Evolutionary conservation across 2,888 invertebrate species (phyloP), one percentile per base, ranked within the genome.

Genomic region (Acanthosoma haemorrhoidale): DNA sequence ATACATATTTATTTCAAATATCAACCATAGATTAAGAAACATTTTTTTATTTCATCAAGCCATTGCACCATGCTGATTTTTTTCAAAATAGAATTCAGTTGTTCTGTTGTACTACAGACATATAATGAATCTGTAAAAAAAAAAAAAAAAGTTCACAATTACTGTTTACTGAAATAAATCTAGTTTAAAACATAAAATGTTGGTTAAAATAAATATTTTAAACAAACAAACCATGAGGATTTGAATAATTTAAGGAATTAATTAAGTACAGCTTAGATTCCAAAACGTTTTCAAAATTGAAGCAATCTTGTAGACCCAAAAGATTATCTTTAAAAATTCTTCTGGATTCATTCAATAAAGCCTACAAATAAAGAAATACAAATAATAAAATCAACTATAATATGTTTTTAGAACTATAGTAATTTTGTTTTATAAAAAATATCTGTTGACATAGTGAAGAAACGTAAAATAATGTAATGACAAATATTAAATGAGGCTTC

Each of bases 321-420:
- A 95, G 81, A 75, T 89, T 84, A 78, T 93, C 91, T 74, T 86
- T 83, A 79, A 95, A 94, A 77, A 90, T 83, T 71, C 88, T 82
- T 70, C 86, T 81, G 1, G 89, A 88, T 83, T 95, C 94, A 75
- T 92, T 87, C 32, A 85, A 81, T 75, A 91, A 82, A 3, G 88
- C 86, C 87, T 91, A 79, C 38, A 67, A 69, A 15, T 15, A 21
- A 25, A 13, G 13, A 43, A 5, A 41, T 3, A 41, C 18, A 18
- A 51, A n/a, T n/a, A n/a, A n/a, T n/a, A n/a, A n/a, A n/a, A n/a
- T n/a, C n/a, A n/a, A n/a, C n/a, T n/a, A n/a, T n/a, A n/a, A n/a
- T n/a, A n/a, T n/a, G n/a, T n/a, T n/a, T n/a, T n/a, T n/a, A n/a
- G n/a, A n/a, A n/a, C n/a, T n/a, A n/a, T n/a, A n/a, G n/a, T n/a